These are phyloP conservation scores for Serinus canaria DNA, from an alignment of 2,113 vertebrate genomes.

Conservation along the genomic window DNA sequence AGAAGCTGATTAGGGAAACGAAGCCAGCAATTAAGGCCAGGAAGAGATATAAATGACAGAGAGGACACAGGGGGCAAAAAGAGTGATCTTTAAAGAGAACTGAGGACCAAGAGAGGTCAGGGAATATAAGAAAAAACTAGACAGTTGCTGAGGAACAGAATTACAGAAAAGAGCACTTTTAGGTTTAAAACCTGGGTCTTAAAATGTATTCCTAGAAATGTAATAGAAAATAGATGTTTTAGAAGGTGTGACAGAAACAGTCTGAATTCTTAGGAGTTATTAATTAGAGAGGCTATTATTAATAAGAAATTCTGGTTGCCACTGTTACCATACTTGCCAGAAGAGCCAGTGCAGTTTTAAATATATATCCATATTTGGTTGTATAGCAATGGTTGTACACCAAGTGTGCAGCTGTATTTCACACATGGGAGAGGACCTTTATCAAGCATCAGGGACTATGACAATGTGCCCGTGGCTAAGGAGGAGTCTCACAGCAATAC, in stretches of 20 bases:
- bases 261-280: not conserved
- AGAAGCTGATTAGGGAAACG: not conserved
- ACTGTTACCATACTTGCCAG: not conserved
- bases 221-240: not conserved
- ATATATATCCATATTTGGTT: not conserved
- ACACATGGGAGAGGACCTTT: not conserved
- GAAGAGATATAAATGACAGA: not conserved
- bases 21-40: not conserved
- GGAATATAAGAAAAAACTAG: not conserved
- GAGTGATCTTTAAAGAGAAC: not conserved
- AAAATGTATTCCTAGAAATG: not conserved
- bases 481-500: not conserved
- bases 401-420: not conserved
- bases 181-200: not conserved
- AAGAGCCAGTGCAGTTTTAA: not conserved
- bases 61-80: not conserved
- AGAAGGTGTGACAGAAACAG: not conserved
- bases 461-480: not conserved
- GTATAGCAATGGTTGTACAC: not conserved
- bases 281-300: not conserved
- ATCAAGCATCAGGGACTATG: not conserved
- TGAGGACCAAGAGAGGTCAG: not conserved
- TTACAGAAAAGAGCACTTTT: not conserved
- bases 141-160: not conserved
- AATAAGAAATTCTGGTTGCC: not conserved